phyloP scores from a whole-genome alignment of 2,113 vertebrate species.

The Pyxicephalus adspersus region DNA sequence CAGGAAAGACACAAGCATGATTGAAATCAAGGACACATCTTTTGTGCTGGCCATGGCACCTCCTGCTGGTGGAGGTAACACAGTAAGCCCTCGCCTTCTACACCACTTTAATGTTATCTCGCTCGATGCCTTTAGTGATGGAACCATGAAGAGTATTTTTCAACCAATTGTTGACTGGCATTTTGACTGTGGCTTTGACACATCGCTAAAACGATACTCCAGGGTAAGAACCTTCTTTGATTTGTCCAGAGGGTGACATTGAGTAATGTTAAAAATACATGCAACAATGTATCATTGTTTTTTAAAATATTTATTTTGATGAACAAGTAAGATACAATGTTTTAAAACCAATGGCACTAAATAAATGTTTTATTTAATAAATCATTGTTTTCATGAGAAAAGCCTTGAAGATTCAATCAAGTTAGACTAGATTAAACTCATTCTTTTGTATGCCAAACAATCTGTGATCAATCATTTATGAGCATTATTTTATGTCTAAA shows the following conservation, averaged over 20 bases:
- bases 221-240: constrained; percentile 34
- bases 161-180: constrained; percentile 51
- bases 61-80: constrained; percentile 71
- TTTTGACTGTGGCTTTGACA: constrained; percentile 52
- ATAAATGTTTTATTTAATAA: too few relatives aligned
- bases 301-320: too few relatives aligned
- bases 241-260: neutral
- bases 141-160: constrained; percentile 44
- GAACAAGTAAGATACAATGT: too few relatives aligned
- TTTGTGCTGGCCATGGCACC: constrained; percentile 75
- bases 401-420: too few relatives aligned
- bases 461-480: too few relatives aligned
- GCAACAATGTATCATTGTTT: too few relatives aligned
- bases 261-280: too few relatives aligned
- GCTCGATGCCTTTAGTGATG: constrained; percentile 43
- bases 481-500: too few relatives aligned
- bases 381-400: too few relatives aligned
- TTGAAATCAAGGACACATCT: constrained; percentile 65
- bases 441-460: too few relatives aligned
- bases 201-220: constrained; percentile 53
- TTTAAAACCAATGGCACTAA: too few relatives aligned
- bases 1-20: constrained; percentile 61
- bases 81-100: constrained; percentile 43
- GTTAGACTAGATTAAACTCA: too few relatives aligned
- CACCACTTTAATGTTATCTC: constrained; percentile 50